Evolutionary conservation across 2,797 vertebrate genomes (phyloP).

Genomic region (Leptoclinus maculatus): DNA sequence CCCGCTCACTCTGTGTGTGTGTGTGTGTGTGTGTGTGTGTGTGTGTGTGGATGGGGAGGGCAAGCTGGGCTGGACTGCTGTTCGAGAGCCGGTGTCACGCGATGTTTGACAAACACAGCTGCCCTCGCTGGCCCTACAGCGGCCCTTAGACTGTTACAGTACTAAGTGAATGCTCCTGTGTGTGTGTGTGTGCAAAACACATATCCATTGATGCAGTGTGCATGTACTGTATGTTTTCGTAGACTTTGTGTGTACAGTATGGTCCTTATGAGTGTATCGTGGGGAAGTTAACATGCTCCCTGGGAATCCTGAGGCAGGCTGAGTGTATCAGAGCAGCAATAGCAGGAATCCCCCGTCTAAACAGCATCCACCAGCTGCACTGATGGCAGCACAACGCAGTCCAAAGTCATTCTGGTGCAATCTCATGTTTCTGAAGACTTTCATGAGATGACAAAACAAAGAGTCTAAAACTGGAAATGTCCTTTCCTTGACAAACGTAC

Average conservation of each 20-base stretch:
- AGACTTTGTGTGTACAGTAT: constrained; percentile 30
- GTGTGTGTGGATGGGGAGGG: constrained; percentile 49
- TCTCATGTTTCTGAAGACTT: background rate
- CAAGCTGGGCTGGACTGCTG: constrained; percentile 71
- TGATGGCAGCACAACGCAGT: constrained; percentile 9
- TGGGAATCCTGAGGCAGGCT: constrained; percentile 40
- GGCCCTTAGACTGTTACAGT: constrained; percentile 60
- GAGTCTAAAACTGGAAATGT: background rate
- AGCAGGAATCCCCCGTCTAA: constrained; percentile 12
- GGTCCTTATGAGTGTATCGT: constrained; percentile 16
- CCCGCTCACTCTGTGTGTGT: constrained; percentile 48
- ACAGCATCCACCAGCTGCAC: constrained; percentile 35
- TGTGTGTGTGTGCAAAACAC: constrained; percentile 15
- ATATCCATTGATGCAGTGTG: background rate
- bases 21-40: constrained; percentile 42
- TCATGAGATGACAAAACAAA: background rate
- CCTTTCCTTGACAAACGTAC: background rate
- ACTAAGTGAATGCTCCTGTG: constrained; percentile 35
- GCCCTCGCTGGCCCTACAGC: constrained; percentile 76
- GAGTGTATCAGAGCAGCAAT: constrained; percentile 31
- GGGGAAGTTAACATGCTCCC: constrained; percentile 1
- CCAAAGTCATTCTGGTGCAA: background rate
- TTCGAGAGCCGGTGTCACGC: constrained; percentile 83
- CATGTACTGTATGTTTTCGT: background rate
- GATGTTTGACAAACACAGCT: constrained; percentile 85